These are phyloP conservation scores for Microchirus variegatus DNA, from an alignment of 2,797 vertebrate species.

Conservation along the genomic window DNA sequence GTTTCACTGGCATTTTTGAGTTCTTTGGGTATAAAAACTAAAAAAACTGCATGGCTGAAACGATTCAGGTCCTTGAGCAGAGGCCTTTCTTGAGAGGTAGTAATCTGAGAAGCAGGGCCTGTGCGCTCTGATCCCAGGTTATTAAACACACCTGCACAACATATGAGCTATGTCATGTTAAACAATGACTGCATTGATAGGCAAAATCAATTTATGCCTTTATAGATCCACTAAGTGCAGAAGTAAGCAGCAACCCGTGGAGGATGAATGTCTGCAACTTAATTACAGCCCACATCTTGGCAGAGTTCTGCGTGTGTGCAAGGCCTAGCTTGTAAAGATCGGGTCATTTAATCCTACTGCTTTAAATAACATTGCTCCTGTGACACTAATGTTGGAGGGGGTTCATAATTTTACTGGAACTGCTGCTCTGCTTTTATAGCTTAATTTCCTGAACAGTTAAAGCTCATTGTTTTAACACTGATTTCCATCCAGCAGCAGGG, in stretches of 20 bases:
- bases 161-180: conserved; percentile 73
- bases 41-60: conserved; percentile 31
- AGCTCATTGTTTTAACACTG: conserved; percentile 24
- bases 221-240: conserved; percentile 75
- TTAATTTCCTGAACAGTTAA: conserved; percentile 63
- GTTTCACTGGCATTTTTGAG: conserved; percentile 25
- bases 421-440: conserved; percentile 48
- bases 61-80: conserved; percentile 32
- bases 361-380: conserved; percentile 47
- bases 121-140: conserved; percentile 56
- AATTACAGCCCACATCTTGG: conserved; percentile 69
- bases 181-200: conserved; percentile 82
- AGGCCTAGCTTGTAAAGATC: conserved; percentile 74
- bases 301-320: conserved; percentile 51
- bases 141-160: conserved; percentile 80
- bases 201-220: conserved; percentile 79
- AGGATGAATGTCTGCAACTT: conserved; percentile 63
- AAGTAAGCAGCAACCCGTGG: conserved; percentile 35
- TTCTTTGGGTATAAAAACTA: conserved; percentile 5
- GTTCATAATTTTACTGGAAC: conserved; percentile 45
- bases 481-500: conserved; percentile 26
- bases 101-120: conserved; percentile 70
- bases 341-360: conserved; percentile 64
- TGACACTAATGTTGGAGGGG: conserved; percentile 36
- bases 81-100: conserved; percentile 48